Evolutionary conservation across 2,113 vertebrate genomes (phyloP), one percentile per base, ranked within the genome.

Genomic region (Lanius collurio): DNA sequence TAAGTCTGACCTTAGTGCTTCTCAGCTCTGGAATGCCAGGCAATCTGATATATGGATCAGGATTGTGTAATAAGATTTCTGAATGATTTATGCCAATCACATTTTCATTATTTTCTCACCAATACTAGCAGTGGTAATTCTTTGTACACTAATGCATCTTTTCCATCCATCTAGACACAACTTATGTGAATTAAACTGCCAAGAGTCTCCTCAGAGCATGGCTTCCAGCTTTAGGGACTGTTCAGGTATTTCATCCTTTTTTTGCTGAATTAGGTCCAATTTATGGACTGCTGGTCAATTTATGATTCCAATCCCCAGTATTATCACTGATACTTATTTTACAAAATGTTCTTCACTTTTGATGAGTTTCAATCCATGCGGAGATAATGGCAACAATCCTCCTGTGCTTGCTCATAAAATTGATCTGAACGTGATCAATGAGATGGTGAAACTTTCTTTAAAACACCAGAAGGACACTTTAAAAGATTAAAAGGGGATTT

Each of bases 81-180:
- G 79, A 89, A 86, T 75, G 56, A 92, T 90, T 93, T 90, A 95
- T 71, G 85, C 85, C 85, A 92, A 93, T 94, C 90, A 88, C 46
- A 21, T 89, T 95, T 89, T 77, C 87, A 86, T 90, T 86, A 81
- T 93, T 94, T 74, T 71, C 73, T 80, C 82, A 65, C 31, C 41
- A 53, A 0, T 62, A 62, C 11, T 76, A 84, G 49, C 53, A 69
- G 41, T n/a, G 63, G 84, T 83, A 81, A 74, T 74, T 95, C 64
- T 31, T 94, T 52, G 33, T 80, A 44, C 5, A 1, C 8, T 41
- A 52, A 77, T 67, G 31, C 50, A 17, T 74, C 62, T 82, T 87
- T 63, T 63, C 87, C 42, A 47, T 63, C 50, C 59, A 39, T 55
- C 11, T 59, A 67, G 50, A 62, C 39, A 55, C 11, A 83, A 46